Percentiles rank a stretch among this genome's conserved stretches.
Evolutionary conservation across 2,888 invertebrate species (phyloP).

Genomic region (Monoplex corrugatus): DNA sequence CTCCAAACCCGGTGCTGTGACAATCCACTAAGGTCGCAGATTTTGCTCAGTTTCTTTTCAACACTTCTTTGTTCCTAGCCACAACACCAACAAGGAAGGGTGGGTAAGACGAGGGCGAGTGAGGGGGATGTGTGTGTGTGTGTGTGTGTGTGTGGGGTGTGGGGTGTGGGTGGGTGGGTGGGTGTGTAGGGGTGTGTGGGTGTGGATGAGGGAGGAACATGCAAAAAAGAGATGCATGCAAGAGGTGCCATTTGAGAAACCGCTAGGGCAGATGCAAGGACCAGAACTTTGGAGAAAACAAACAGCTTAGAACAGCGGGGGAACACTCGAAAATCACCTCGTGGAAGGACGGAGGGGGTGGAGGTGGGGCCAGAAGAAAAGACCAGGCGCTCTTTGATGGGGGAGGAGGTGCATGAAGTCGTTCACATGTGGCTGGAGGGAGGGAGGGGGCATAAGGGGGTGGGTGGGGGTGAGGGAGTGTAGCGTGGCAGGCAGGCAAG

Average conservation of each 20-base stretch:
- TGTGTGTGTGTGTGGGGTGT: neutral
- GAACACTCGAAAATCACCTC: constrained; percentile 47
- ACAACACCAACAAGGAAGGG: neutral
- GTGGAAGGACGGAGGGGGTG: constrained; percentile 11
- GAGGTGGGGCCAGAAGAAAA: neutral
- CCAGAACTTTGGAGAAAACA: constrained; percentile 49
- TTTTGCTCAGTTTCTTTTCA: constrained; percentile 34
- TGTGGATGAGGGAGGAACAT: too few relatives aligned
- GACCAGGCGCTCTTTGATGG: constrained; percentile 39
- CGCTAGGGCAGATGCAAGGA: constrained; percentile 48
- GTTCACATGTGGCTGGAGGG: neutral
- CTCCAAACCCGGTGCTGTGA: neutral
- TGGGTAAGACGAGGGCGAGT: constrained; percentile 14
- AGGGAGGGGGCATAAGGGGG: neutral
- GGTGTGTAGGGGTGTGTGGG: neutral
- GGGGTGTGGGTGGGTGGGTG: neutral
- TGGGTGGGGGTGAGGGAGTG: neutral
- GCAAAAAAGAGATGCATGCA: constrained; percentile 44
- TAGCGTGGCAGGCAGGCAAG: constrained; percentile 13
- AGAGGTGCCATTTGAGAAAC: constrained; percentile 35
- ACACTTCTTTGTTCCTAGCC: constrained; percentile 45
- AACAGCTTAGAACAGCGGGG: constrained; percentile 49
- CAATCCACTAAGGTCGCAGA: constrained; percentile 15
- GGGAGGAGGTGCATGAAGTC: neutral
- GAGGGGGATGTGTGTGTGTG: constrained; percentile 10